Conservation (phyloP, 2,888 invertebrate genomes). For the Synanthedon myopaeformis region DNA sequence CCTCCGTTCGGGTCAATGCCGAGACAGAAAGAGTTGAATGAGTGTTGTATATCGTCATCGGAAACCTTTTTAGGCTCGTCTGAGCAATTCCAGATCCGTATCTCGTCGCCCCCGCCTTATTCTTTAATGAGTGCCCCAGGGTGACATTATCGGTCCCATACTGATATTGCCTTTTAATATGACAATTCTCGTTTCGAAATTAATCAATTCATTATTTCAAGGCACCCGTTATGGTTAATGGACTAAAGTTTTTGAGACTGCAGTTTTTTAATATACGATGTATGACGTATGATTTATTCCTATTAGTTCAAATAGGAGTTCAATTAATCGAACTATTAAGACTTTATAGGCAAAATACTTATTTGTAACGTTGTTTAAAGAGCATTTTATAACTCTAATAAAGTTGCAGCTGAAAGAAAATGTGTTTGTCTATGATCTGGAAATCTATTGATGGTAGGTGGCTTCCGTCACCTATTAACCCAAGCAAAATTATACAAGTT, state of each 20-base stretch:
- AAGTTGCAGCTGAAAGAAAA: too few species aligned
- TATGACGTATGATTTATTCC: too few species aligned
- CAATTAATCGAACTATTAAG: too few species aligned
- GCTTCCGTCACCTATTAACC: background rate
- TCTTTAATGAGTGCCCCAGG: conserved; percentile 42
- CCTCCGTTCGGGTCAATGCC: conserved; percentile 49
- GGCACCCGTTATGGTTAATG: too few species aligned
- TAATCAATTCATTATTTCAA: too few species aligned
- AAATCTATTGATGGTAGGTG: background rate
- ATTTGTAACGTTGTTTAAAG: too few species aligned
- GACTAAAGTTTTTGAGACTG: too few species aligned
- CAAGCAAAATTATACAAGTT: background rate
- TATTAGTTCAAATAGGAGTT: too few species aligned
- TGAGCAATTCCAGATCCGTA: conserved; percentile 34
- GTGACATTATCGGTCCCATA: conserved; percentile 31
- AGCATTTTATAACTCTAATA: too few species aligned
- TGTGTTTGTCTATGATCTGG: too few species aligned
- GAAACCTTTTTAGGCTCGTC: conserved; percentile 44
- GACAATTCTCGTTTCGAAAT: background rate
- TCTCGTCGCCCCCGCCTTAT: conserved; percentile 31
- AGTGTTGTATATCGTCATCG: conserved; percentile 38
- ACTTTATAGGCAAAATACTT: too few species aligned
- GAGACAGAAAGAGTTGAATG: conserved; percentile 24
- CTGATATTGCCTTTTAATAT: conserved; percentile 9
- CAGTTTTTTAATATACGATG: too few species aligned